Evolutionary conservation across 2,113 vertebrate species (phyloP).

Genomic region (Oreochromis tanganicae): DNA sequence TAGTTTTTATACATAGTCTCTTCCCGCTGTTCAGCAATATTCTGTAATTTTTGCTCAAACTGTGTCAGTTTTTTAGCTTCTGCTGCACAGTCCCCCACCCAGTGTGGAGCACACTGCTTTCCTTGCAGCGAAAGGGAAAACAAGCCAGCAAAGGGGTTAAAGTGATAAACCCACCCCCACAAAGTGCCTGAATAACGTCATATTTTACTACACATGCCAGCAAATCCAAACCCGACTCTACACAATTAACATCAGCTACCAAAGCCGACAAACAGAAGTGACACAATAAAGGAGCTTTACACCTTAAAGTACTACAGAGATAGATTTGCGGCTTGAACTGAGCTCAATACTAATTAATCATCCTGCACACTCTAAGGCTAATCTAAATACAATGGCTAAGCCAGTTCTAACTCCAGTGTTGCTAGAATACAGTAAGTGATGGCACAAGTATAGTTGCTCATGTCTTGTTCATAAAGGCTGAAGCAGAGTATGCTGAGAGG

Average conservation of each 20-base stretch:
- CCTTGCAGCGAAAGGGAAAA: neutral
- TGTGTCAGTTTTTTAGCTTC: neutral
- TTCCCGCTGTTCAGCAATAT: neutral
- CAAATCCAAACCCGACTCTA: neutral
- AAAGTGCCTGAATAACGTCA: neutral
- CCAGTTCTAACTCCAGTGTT: neutral
- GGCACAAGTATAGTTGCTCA: neutral
- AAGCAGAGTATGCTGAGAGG: neutral
- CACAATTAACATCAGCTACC: neutral
- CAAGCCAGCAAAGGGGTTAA: neutral
- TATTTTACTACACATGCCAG: neutral
- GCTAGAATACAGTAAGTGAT: neutral
- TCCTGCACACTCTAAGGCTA: neutral
- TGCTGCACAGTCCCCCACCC: neutral
- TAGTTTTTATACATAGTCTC: neutral
- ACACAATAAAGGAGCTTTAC: neutral
- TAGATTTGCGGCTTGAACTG: neutral
- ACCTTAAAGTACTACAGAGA: neutral
- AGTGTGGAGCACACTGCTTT: neutral
- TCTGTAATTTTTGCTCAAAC: neutral
- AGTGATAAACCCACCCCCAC: neutral
- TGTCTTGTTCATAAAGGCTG: neutral
- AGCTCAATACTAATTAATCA: neutral
- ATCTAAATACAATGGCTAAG: neutral
- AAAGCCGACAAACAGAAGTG: neutral